Conservation (phyloP, 2,113 vertebrate species). For the Craseonycteris thonglongyai region DNA sequence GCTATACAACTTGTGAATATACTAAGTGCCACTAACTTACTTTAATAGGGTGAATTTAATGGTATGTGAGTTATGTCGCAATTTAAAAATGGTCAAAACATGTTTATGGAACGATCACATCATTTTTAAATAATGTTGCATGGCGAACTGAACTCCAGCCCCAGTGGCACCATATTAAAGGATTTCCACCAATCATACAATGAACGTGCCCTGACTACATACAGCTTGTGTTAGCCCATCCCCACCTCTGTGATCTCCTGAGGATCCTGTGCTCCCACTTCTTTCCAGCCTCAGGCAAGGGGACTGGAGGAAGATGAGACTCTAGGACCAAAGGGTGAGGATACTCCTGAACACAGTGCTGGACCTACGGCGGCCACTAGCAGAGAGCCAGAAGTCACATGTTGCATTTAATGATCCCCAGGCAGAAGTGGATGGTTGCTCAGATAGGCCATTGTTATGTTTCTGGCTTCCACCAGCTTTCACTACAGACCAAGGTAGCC, state of each 20-base stretch:
- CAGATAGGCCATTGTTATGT: accelerated
- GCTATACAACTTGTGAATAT: neutral
- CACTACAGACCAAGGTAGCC: neutral
- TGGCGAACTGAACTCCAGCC: neutral
- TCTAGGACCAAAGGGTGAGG: neutral
- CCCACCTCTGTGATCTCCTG: neutral
- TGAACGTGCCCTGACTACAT: neutral
- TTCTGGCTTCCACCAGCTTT: neutral
- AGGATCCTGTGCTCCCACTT: accelerated
- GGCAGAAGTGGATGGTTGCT: neutral
- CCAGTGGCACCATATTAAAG: neutral
- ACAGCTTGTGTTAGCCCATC: neutral
- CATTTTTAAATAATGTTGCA: neutral
- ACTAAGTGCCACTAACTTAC: neutral
- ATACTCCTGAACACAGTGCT: too few species aligned
- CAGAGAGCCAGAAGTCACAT: neutral
- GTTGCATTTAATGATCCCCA: neutral
- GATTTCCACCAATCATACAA: neutral
- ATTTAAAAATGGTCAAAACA: neutral
- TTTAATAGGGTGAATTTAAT: neutral
- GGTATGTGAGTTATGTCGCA: neutral
- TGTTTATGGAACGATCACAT: neutral
- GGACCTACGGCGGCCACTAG: accelerated
- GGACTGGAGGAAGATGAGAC: neutral
- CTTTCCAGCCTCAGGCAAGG: neutral